These are phyloP conservation scores for Podargus strigoides DNA, from an alignment of 2,797 vertebrate species.

Conservation along the genomic window DNA sequence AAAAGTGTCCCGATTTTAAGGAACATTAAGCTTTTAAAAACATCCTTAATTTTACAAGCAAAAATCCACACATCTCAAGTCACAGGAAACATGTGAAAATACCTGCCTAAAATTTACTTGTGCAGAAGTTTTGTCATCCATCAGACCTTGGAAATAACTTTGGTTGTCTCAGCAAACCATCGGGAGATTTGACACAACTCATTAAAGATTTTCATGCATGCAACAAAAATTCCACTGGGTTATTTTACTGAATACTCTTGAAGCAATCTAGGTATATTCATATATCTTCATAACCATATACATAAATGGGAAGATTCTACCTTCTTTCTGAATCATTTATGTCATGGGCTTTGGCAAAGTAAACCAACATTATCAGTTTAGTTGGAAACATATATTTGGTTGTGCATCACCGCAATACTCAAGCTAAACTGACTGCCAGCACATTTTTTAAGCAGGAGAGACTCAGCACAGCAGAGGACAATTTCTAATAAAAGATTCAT, in stretches of 20 bases:
- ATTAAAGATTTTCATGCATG: neutral
- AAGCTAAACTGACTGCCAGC: neutral
- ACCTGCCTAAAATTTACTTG: neutral
- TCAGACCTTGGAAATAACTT: neutral
- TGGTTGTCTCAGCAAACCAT: neutral
- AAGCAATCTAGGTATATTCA: neutral
- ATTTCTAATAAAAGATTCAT: conserved; percentile 19
- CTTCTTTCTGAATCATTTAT: neutral
- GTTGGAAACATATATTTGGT: neutral
- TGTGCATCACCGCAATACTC: neutral
- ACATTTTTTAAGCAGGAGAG: neutral
- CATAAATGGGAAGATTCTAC: neutral
- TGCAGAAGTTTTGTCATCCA: neutral
- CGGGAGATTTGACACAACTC: neutral
- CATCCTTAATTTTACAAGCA: neutral
- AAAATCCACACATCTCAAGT: neutral
- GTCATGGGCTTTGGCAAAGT: neutral
- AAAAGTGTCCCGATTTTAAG: neutral
- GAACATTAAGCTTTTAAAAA: neutral
- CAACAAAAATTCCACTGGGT: neutral
- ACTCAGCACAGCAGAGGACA: neutral
- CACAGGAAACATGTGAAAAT: neutral
- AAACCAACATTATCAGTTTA: neutral
- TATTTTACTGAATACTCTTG: neutral
- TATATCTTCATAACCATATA: neutral